These are phyloP conservation scores for Agelastica alni DNA, from an alignment of 2,888 invertebrate genomes.

Conservation along the genomic window DNA sequence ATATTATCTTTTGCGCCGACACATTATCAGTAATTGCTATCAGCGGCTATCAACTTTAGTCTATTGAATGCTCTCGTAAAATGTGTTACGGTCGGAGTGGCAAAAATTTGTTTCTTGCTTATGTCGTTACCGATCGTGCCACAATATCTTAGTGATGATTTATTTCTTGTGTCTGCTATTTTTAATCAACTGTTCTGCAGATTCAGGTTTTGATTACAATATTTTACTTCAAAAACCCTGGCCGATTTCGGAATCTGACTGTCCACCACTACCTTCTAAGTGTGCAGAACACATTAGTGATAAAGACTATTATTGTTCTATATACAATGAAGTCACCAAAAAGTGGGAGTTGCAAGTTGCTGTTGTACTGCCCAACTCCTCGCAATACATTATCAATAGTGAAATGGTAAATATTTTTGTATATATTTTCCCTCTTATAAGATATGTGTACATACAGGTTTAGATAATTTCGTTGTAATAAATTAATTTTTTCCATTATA, in stretches of 20 bases:
- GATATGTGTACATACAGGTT: too few species aligned
- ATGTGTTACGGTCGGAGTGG: constrained; percentile 41
- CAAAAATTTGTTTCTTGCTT: constrained; percentile 32
- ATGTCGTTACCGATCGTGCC: constrained; percentile 29
- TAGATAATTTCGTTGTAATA: too few species aligned
- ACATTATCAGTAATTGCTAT: constrained; percentile 53
- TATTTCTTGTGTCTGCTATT: constrained; percentile 32
- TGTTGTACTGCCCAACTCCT: constrained; percentile 66
- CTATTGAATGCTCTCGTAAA: constrained; percentile 44
- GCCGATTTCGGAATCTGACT: constrained; percentile 30
- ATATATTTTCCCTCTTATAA: background rate
- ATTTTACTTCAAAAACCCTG: constrained; percentile 37
- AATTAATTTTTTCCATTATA: too few species aligned
- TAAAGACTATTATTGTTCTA: constrained; percentile 22
- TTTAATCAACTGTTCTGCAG: constrained; percentile 27
- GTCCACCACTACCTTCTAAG: constrained; percentile 19
- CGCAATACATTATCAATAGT: constrained; percentile 60
- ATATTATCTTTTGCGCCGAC: constrained; percentile 43
- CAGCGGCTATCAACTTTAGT: constrained; percentile 45
- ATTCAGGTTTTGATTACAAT: constrained; percentile 37
- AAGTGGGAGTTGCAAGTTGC: constrained; percentile 68
- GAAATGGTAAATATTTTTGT: constrained; percentile 50
- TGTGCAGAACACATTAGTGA: constrained; percentile 14
- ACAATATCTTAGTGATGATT: constrained; percentile 34
- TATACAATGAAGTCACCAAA: constrained; percentile 52